Evolutionary conservation across 2,888 invertebrate genomes (phyloP), one percentile per base, ranked within the genome.

Genomic region (Gryllus longicercus): DNA sequence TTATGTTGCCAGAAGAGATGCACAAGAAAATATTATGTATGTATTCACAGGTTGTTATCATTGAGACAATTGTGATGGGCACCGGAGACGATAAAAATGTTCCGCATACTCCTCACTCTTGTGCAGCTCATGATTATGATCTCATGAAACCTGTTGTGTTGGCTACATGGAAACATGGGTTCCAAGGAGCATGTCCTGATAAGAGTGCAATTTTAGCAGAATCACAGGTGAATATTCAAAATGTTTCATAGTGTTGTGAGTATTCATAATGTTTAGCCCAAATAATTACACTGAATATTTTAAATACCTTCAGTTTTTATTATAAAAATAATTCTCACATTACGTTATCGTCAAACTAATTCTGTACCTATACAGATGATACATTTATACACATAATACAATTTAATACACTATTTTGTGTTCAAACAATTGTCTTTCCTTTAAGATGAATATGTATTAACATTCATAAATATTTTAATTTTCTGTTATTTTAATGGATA

Each of bases 101-200:
- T 75, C 86, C 89, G 76, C 89, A 90, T 1, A 77, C 82, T 18
- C 92, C 94, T 0, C 95, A 95, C 85, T 93, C 95, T 0, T 97
- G 97, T 85, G 90, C 92, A 38, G 93, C 94, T 0, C 97, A 97
- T 86, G 95, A 97, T 88, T 97, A 96, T 87, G 96, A 96, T 85
- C 88, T 92, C 25, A 96, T 97, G 96, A 96, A 96, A 86, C 97
- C 97, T 0, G 96, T 97, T 0, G 96, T 97, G 1, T 88, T 96
- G 82, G 96, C 96, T 38, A 96, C 96, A 0, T 97, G 97, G 96
- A 96, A 96, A 85, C 96, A 97, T 85, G 96, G 96, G 79, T 96
- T 96, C 88, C 82, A 82, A 86, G 96, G 97, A 2, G 95, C 96
- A n/a, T 96, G 96, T 85, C 95, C 96, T 0, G 96, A 96, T 85